Conservation (phyloP, 2,113 vertebrate species). For the Lota lota region DNA sequence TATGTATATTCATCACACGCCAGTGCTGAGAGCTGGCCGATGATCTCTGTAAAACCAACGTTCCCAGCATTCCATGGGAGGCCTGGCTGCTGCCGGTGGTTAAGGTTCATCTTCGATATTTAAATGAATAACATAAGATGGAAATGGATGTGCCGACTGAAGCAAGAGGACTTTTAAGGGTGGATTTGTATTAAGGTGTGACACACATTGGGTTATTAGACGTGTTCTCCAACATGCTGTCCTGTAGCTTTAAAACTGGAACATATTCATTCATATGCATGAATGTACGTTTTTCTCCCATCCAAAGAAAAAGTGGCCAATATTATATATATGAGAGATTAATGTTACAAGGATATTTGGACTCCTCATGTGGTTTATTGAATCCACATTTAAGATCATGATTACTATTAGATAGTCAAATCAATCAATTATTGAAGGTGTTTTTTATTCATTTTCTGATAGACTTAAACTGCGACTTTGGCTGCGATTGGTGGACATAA, state of each 20-base stretch:
- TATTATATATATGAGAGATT: too few species aligned
- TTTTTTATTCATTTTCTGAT: too few species aligned
- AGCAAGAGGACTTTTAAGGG: neutral
- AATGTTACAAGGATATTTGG: neutral
- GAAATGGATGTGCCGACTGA: conserved; percentile 7
- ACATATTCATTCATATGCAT: conserved; percentile 6
- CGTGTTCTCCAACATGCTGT: neutral
- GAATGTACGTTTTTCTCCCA: neutral
- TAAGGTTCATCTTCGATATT: conserved; percentile 32
- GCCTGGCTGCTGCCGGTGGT: conserved; percentile 23
- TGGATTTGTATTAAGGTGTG: conserved; percentile 3
- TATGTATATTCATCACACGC: too few species aligned
- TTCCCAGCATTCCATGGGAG: conserved; percentile 1
- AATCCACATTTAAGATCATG: too few species aligned
- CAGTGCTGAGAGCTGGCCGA: too few species aligned
- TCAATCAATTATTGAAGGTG: too few species aligned
- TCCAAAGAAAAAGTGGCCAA: neutral
- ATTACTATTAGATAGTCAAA: too few species aligned
- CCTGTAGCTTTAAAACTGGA: neutral
- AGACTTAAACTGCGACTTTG: too few species aligned
- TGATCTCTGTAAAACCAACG: too few species aligned
- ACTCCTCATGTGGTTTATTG: too few species aligned
- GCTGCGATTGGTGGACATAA: too few species aligned
- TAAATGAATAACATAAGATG: conserved; percentile 31
- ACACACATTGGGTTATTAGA: neutral